These are phyloP conservation scores for Dusona sp. DNA, from an alignment of 2,888 invertebrate species.

Conservation along the genomic window DNA sequence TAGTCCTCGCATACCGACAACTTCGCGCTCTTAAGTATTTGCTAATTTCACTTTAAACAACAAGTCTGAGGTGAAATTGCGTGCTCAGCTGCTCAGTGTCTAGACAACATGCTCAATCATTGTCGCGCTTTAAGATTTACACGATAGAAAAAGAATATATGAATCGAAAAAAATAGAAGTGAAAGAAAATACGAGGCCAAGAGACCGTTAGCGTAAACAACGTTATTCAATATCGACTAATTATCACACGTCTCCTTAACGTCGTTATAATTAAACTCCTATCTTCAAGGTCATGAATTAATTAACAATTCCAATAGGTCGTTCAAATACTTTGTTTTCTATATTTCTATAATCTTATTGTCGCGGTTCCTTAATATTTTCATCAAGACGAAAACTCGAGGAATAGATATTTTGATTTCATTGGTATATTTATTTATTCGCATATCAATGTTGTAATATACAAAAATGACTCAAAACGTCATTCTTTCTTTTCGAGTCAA, in stretches of 20 bases:
- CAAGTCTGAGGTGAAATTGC: slow-evolving; percentile 46
- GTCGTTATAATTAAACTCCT: slow-evolving; percentile 28
- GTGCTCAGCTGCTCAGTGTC: slow-evolving; percentile 10
- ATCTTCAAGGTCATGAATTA: slow-evolving; percentile 41
- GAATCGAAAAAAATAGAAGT: slow-evolving; percentile 5
- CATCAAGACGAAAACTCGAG: too few relatives aligned
- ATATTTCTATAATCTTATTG: not conserved
- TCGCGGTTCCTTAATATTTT: not conserved
- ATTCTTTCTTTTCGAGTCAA: too few relatives aligned
- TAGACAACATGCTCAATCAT: not conserved
- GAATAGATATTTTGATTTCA: not conserved
- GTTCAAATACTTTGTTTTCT: not conserved
- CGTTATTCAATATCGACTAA: slow-evolving; percentile 58
- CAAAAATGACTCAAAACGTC: not conserved
- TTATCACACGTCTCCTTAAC: slow-evolving; percentile 30
- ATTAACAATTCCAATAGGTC: not conserved
- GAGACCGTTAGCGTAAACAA: slow-evolving; percentile 45
- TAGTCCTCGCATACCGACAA: too few relatives aligned
- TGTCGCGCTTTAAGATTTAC: not conserved
- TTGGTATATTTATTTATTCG: not conserved
- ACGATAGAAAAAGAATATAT: not conserved
- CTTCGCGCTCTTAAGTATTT: too few relatives aligned
- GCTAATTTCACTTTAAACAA: too few relatives aligned
- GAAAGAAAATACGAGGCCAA: slow-evolving; percentile 36
- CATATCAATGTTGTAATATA: not conserved